Conservation (phyloP, 2,113 vertebrate species). For the Callithrix jacchus region DNA sequence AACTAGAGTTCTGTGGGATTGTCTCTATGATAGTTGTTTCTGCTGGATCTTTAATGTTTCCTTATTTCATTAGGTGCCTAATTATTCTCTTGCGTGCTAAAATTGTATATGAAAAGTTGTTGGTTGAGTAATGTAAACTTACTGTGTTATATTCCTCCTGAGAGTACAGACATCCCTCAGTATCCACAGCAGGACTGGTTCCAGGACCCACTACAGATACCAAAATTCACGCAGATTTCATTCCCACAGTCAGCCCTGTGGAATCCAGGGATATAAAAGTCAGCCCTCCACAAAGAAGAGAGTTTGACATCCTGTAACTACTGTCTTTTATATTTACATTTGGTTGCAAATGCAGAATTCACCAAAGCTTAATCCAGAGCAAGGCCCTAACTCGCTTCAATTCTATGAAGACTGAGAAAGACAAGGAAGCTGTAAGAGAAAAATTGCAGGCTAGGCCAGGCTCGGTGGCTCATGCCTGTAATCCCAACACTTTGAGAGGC, state of each 20-base stretch:
- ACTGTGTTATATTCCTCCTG: background rate
- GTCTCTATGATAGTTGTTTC: background rate
- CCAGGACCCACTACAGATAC: background rate
- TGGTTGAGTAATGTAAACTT: background rate
- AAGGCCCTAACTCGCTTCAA: no score
- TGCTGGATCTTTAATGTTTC: background rate
- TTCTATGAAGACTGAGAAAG: no score
- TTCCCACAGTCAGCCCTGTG: background rate
- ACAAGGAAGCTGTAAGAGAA: no score
- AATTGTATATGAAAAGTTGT: background rate
- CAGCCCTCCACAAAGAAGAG: background rate
- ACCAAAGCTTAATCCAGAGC: background rate
- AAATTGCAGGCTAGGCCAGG: no score
- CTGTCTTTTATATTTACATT: background rate
- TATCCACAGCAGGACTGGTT: background rate
- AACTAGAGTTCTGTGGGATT: background rate
- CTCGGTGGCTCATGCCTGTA: no score
- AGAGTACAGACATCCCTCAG: background rate
- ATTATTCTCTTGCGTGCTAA: constrained; percentile 19
- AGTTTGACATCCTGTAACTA: background rate
- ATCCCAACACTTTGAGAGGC: no score
- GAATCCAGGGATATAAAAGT: background rate
- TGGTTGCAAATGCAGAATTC: background rate
- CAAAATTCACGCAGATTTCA: background rate
- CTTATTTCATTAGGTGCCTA: background rate